A percentile compares a stretch with the other conserved stretches of the same genome.
phyloP scores from a whole-genome alignment of 92 coral and sea anemone species.

The Micromussa lordhowensis region DNA sequence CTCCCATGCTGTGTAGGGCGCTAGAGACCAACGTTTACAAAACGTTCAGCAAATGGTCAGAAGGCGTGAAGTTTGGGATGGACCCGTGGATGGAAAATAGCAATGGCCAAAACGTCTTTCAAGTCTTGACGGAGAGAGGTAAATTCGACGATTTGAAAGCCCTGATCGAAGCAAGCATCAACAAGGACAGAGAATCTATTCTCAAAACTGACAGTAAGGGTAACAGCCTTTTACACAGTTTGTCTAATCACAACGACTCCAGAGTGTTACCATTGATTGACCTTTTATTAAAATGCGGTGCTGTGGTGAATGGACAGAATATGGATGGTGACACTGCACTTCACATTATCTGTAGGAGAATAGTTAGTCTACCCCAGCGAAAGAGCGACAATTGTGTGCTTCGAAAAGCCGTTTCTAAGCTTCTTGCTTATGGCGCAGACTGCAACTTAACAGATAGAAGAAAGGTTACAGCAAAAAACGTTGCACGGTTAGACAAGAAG shows the following conservation, averaged over 20 bases:
- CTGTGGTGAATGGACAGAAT: constrained; percentile 2
- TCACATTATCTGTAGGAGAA: not conserved
- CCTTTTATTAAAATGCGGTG: not conserved
- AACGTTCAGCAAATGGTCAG: not conserved
- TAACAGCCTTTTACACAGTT: constrained; percentile 10
- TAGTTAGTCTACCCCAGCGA: not conserved
- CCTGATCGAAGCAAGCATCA: not conserved
- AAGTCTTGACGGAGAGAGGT: not conserved
- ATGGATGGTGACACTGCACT: constrained; percentile 2
- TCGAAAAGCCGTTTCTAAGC: not conserved
- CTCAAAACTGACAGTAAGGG: not conserved
- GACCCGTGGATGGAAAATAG: constrained; percentile 50
- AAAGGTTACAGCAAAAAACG: not conserved
- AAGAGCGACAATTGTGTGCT: not conserved
- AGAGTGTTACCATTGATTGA: not conserved
- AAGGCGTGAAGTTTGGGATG: constrained; percentile 20
- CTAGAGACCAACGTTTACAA: not conserved
- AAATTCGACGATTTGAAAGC: not conserved
- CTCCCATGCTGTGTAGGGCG: constrained; percentile 9
- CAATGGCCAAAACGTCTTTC: not conserved
- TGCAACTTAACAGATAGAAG: not conserved
- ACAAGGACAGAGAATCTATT: not conserved
- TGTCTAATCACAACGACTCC: constrained; percentile 6
- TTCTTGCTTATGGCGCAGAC: not conserved
- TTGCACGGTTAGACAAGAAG: not conserved